Evolutionary conservation across 2,797 vertebrate species (phyloP).

Genomic region (Molossus alvarezi): DNA sequence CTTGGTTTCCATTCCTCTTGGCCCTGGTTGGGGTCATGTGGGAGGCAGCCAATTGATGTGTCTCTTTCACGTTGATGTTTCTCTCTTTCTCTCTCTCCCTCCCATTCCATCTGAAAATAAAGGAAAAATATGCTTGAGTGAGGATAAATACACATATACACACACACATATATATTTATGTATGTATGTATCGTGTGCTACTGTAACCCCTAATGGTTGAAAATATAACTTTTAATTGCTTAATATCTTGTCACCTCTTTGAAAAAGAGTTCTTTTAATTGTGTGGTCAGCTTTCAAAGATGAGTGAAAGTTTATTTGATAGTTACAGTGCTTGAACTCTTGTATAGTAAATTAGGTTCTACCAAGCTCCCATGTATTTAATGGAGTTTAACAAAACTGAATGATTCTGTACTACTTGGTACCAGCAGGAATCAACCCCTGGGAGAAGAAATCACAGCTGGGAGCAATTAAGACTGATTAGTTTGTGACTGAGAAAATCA

Average conservation of each 20-base stretch:
- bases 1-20: too few relatives aligned
- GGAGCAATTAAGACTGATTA: slow-evolving; percentile 82
- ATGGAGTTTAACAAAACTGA: slow-evolving; percentile 74
- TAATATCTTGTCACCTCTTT: neutral
- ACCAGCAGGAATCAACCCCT: slow-evolving; percentile 64
- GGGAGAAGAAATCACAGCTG: slow-evolving; percentile 78
- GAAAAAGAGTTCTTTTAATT: slow-evolving; percentile 31
- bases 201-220: neutral
- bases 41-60: too few relatives aligned
- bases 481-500: slow-evolving; percentile 78
- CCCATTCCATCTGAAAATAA: too few relatives aligned
- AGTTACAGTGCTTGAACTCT: slow-evolving; percentile 64
- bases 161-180: neutral
- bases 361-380: slow-evolving; percentile 69
- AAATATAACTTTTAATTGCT: neutral
- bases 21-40: too few relatives aligned
- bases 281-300: slow-evolving; percentile 36
- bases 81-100: too few relatives aligned
- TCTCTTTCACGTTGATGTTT: too few relatives aligned
- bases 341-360: slow-evolving; percentile 67
- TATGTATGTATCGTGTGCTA: neutral
- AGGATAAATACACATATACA: neutral
- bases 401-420: slow-evolving; percentile 60
- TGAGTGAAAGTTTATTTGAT: slow-evolving; percentile 63
- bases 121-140: too few relatives aligned